Conservation (phyloP, 2,888 invertebrate species). For the Clostera curtula region DNA sequence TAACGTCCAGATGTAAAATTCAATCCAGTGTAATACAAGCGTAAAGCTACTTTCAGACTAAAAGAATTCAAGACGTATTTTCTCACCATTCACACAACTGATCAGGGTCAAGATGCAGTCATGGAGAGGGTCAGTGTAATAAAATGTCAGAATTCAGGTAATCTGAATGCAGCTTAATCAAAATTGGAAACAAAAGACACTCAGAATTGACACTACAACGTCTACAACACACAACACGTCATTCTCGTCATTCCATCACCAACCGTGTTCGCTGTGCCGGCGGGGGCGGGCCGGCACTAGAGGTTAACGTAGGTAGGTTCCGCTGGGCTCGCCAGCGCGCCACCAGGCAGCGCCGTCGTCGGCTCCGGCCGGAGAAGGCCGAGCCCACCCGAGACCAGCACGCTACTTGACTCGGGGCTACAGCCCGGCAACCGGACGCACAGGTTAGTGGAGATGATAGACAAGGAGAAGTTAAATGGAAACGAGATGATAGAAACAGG, state of each 20-base stretch:
- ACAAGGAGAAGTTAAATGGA: not conserved
- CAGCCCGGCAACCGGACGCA: slow-evolving; percentile 12
- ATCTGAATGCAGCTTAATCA: not conserved
- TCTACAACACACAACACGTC: slow-evolving; percentile 18
- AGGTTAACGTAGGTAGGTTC: slow-evolving; percentile 96
- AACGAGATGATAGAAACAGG: not conserved
- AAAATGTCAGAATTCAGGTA: no score
- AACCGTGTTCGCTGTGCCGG: slow-evolving; percentile 54
- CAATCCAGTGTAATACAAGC: no score
- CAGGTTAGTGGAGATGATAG: not conserved
- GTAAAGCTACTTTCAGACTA: no score
- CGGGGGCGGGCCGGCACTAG: slow-evolving; percentile 78
- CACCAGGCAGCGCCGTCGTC: slow-evolving; percentile 61
- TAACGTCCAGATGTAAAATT: no score
- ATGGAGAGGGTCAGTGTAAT: no score
- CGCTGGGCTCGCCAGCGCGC: slow-evolving; percentile 77
- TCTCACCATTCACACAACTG: no score
- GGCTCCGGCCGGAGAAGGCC: slow-evolving; percentile 73
- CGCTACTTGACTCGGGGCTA: slow-evolving; percentile 76
- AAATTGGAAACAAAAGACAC: not conserved
- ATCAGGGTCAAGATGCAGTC: no score
- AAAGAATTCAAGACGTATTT: no score
- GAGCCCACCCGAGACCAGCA: slow-evolving; percentile 65
- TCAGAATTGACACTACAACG: not conserved
- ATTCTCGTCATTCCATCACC: slow-evolving; percentile 33